Evolutionary conservation across 1,140 invertebrate species (phyloP).

Genomic region (Tyrophagus putrescentiae): DNA sequence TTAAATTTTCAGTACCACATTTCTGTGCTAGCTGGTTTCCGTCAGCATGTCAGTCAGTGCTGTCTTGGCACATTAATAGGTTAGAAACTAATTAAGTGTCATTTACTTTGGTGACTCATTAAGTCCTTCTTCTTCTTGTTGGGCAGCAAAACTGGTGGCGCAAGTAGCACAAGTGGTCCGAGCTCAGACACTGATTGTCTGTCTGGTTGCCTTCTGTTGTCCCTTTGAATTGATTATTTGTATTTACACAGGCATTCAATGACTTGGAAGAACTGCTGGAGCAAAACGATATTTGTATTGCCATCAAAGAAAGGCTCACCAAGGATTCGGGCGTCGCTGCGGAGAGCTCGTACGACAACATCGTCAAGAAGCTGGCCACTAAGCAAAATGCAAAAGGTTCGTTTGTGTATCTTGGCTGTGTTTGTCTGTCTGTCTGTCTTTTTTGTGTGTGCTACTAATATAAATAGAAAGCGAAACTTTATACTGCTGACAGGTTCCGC

Average conservation of each 20-base stretch:
- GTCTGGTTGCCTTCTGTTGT: not conserved
- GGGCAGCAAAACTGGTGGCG: no score
- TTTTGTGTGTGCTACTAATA: not conserved
- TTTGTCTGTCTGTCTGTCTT: not conserved
- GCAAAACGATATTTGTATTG: constrained; percentile 71
- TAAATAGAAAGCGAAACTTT: no score
- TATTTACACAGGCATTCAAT: constrained; percentile 60
- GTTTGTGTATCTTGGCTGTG: constrained; percentile 21
- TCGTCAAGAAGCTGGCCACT: constrained; percentile 60
- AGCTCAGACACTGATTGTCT: no score
- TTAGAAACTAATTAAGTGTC: no score
- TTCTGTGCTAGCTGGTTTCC: no score
- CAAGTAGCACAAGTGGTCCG: no score
- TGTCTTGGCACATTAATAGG: no score
- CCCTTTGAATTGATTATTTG: not conserved
- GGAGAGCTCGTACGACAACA: constrained; percentile 67
- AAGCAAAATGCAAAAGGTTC: constrained; percentile 74
- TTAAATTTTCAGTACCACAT: constrained; percentile 5
- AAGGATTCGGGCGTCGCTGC: constrained; percentile 87
- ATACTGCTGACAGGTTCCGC: no score
- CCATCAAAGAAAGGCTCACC: constrained; percentile 77
- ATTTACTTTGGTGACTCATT: not conserved
- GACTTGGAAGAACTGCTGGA: constrained; percentile 69
- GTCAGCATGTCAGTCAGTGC: no score
- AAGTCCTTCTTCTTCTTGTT: no score